Evolutionary conservation across 2,113 vertebrate species (phyloP), one percentile per base, ranked within the genome.

Genomic region (Mastomys natalensis): DNA sequence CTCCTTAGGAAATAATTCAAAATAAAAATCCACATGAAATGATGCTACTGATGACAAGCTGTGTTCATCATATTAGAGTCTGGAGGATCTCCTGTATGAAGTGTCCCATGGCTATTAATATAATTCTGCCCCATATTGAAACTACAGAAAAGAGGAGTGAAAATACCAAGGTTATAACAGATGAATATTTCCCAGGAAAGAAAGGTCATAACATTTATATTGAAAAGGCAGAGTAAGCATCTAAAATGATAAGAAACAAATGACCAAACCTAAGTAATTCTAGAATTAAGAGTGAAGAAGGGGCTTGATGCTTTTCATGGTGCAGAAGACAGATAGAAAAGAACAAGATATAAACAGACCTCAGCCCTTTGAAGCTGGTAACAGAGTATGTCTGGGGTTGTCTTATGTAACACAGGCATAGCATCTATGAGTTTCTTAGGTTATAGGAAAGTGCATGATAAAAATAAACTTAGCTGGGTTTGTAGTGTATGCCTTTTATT

Each of bases 121-220:
- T n/a, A 88, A 93, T 85, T 66, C 45, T 93, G 48, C 2, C 73
- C 37, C 62, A 73, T 78, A 90, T 66, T 78, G 90, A 94, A 93
- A 89, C 40, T 89, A 37, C 22, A 78, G 82, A 4, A 37, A 58
- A 77, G 53, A 86, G 66, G 17, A 95, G 40, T 84, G 62, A 89
- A 95, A 92, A 87, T 89, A 96, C 53, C 45, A 89, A 91, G 73
- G 74, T 92, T 94, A 62, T 87, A 94, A 97, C 55, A 72, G 70
- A 93, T 91, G 66, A 94, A 15, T 94, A 89, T 86, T 96, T 94
- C 43, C 60, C 72, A 95, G 78, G 88, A 95, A 89, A 82, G 74
- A 92, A 95, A 95, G 53, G 78, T 95, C 80, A 87, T 16, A 26
- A 72, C 45, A 89, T 93, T 95, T 58, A 84, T 87, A 68, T 8